Conservation (phyloP, 2,888 invertebrate genomes). For the Cerceris ruficornis region DNA sequence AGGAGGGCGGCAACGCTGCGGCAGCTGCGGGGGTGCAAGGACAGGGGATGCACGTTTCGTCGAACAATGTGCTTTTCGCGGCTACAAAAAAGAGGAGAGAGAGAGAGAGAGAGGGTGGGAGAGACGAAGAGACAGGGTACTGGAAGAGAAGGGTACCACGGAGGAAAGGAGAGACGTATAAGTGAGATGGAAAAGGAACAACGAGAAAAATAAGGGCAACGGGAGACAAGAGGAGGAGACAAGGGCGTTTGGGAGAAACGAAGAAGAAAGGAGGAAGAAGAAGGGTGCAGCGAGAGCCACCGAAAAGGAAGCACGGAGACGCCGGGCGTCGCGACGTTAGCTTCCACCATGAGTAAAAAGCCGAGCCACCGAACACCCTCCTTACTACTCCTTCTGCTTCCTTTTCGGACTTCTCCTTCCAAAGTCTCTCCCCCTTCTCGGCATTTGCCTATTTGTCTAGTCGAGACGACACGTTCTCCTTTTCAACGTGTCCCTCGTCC, state of each 20-base stretch:
- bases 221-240: background rate
- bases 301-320: slow-evolving; percentile 55
- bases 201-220: slow-evolving; percentile 39
- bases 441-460: slow-evolving; percentile 64
- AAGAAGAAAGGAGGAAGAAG: slow-evolving; percentile 1
- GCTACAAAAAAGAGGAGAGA: slow-evolving; percentile 46
- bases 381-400: slow-evolving; percentile 1
- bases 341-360: slow-evolving; percentile 49
- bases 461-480: slow-evolving; percentile 31
- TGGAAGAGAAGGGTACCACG: no score
- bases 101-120: background rate
- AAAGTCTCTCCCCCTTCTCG: slow-evolving; percentile 27
- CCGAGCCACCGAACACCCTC: slow-evolving; percentile 8
- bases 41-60: slow-evolving; percentile 50
- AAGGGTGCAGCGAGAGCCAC: slow-evolving; percentile 35
- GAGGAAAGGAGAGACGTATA: background rate
- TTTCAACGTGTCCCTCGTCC: background rate
- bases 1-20: slow-evolving; percentile 5
- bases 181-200: slow-evolving; percentile 32
- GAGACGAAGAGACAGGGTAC: background rate
- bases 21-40: slow-evolving; percentile 4
- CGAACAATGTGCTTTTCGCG: slow-evolving; percentile 67
- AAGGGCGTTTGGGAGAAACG: background rate
- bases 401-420: slow-evolving; percentile 15
- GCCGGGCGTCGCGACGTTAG: slow-evolving; percentile 60